Conservation (phyloP, 2,888 invertebrate species). For the Megastigmus dorsalis region DNA sequence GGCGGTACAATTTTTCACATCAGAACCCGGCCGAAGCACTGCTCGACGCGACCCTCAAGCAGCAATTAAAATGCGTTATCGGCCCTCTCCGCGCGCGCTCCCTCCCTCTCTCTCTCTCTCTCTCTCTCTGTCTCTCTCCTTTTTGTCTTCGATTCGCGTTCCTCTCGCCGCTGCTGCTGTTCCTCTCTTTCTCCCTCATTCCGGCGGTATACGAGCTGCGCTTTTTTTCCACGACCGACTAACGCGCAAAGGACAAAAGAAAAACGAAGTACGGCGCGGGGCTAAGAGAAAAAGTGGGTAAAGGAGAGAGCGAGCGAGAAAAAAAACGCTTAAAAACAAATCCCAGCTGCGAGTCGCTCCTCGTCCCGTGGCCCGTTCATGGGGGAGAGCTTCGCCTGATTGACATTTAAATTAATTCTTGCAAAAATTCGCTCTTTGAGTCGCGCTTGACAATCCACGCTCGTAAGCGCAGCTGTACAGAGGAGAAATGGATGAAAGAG, state of each 20-base stretch:
- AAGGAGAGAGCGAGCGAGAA: not conserved
- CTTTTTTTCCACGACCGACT: not conserved
- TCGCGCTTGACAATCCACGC: slow-evolving; percentile 20
- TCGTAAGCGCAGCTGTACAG: not conserved
- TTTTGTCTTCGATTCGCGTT: not conserved
- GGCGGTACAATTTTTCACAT: not conserved
- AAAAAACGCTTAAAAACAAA: slow-evolving; percentile 20
- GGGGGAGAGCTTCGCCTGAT: slow-evolving; percentile 62
- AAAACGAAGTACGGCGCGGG: too few species aligned
- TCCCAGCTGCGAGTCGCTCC: not conserved
- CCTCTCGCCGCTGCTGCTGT: too few species aligned
- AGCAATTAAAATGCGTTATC: slow-evolving; percentile 50
- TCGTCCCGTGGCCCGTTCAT: too few species aligned
- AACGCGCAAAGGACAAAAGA: too few species aligned
- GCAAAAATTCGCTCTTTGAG: slow-evolving; percentile 65
- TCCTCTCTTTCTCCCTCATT: too few species aligned
- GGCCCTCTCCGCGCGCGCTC: not conserved
- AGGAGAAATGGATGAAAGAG: too few species aligned
- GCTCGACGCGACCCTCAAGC: slow-evolving; percentile 4
- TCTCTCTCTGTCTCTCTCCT: not conserved
- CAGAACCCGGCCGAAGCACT: not conserved
- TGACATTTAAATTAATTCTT: slow-evolving; percentile 70
- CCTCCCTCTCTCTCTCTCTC: not conserved
- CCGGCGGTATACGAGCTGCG: too few species aligned
- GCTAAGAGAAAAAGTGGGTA: too few species aligned